Evolutionary conservation across 2,888 invertebrate genomes (phyloP), one percentile per base, ranked within the genome.

Genomic region (Megamerina dolium): DNA sequence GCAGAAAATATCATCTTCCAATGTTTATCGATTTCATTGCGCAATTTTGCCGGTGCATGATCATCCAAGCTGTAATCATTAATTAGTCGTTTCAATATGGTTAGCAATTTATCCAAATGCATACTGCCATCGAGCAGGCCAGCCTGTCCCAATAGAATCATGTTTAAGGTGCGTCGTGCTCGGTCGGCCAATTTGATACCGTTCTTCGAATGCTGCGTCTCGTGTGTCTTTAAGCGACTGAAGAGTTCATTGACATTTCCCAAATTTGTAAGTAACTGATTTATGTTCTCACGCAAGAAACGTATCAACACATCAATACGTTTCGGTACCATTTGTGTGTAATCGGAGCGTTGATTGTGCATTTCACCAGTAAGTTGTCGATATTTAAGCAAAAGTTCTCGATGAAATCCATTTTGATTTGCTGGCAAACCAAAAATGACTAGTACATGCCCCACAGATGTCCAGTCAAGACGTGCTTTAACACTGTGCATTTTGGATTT

Each of bases 81-180:
- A 0, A 66, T 43, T 2, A 70, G 49, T 3, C 43, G 54, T 26
- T 55, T 59, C 21, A 61, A 46, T 34, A 74, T 63, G 1, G 63
- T 49, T 34, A 73, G 52, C 14, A 80, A 58, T 48, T 73, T 69
- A 4, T 61, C 71, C 18, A 79, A 57, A 55, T 77, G 76, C 45
- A 59, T 54, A 1, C 66, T 56, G 2, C 80, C 80, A 43, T 75
- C 73, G 4, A 69, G 69, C 17, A 80, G 72, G 1, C 79, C 80
- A 0, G 76, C 76, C 60, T 80, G 79, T 0, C 80, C 80, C 5
- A 80, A 61, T 5, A 80, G 64, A 23, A 80, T 73, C 73, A 77
- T 79, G 54, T 80, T 80, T 1, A 80, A 61, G 36, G 69, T 70
- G 41, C 70, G 75, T 3, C 76, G 60, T 55, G 72, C 67, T 34